Evolutionary conservation across 2,888 invertebrate genomes (phyloP).

Genomic region (Drosophila neotestacea): DNA sequence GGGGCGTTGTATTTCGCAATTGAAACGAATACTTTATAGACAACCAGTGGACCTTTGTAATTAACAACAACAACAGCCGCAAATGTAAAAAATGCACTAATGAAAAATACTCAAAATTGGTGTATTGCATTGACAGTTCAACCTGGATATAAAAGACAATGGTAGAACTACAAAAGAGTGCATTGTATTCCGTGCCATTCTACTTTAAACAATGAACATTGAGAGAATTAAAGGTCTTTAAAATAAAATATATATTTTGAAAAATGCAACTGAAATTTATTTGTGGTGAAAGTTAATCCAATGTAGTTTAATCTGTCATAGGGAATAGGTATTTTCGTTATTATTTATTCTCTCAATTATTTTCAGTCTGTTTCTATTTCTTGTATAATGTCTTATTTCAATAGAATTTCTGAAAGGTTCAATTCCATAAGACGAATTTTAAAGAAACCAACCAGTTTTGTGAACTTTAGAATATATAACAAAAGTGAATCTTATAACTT

Average conservation of each 20-base stretch:
- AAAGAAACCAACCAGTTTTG: too few relatives aligned
- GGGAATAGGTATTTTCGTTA: background rate
- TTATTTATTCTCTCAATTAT: background rate
- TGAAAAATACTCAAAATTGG: conserved; percentile 59
- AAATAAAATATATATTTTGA: background rate
- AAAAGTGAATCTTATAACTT: too few relatives aligned
- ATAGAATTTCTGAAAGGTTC: too few relatives aligned
- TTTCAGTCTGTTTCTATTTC: too few relatives aligned
- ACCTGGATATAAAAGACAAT: conserved; percentile 5
- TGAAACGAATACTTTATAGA: conserved; percentile 57
- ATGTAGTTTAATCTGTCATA: background rate
- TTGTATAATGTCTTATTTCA: too few relatives aligned
- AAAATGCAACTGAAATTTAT: background rate
- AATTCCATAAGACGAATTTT: too few relatives aligned
- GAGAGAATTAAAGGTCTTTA: background rate
- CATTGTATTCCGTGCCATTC: conserved; percentile 7
- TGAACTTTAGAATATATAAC: too few relatives aligned
- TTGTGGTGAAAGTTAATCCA: background rate
- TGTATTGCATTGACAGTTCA: conserved; percentile 30
- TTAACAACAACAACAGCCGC: conserved; percentile 40
- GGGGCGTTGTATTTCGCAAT: conserved; percentile 42
- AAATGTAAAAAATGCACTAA: conserved; percentile 54
- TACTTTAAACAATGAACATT: background rate
- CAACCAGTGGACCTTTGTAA: conserved; percentile 44
- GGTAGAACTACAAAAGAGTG: background rate